Percentiles rank a stretch among this genome's conserved stretches.
phyloP scores from a whole-genome alignment of 2,888 invertebrate genomes.

The Microchrysa polita region DNA sequence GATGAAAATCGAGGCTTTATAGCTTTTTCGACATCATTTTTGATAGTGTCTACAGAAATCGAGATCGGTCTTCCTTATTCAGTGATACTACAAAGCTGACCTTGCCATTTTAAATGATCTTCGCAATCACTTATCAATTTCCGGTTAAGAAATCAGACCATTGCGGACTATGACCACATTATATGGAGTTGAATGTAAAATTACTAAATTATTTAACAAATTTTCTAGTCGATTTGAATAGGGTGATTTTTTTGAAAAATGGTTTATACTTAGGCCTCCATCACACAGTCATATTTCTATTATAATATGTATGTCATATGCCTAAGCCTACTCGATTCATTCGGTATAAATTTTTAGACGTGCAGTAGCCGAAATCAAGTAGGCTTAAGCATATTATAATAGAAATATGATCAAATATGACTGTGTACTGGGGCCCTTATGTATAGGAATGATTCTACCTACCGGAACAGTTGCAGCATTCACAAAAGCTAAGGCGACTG shows the following conservation, averaged over 20 bases:
- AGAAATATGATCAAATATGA: too few relatives aligned
- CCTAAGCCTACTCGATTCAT: too few relatives aligned
- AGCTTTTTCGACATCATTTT: too few relatives aligned
- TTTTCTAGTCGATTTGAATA: neutral
- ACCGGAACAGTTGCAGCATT: conserved; percentile 57
- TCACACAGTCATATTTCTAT: too few relatives aligned
- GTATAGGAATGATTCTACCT: conserved; percentile 31
- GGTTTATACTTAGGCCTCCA: neutral
- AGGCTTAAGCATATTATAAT: too few relatives aligned
- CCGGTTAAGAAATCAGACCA: conserved; percentile 49
- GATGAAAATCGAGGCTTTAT: conserved; percentile 24
- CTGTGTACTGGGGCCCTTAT: neutral
- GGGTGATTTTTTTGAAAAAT: too few relatives aligned
- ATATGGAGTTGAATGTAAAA: neutral
- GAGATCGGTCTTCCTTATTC: conserved; percentile 21
- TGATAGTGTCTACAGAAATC: neutral
- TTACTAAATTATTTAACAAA: too few relatives aligned
- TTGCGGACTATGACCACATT: conserved; percentile 30
- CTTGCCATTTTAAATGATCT: conserved; percentile 46
- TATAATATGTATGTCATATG: too few relatives aligned
- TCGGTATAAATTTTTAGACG: too few relatives aligned
- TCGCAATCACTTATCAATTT: conserved; percentile 49
- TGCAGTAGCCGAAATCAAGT: too few relatives aligned
- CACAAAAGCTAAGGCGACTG: conserved; percentile 56
- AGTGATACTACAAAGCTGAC: conserved; percentile 17